Evolutionary conservation across 1,140 invertebrate genomes (phyloP).

Genomic region (Calliphora vicina): DNA sequence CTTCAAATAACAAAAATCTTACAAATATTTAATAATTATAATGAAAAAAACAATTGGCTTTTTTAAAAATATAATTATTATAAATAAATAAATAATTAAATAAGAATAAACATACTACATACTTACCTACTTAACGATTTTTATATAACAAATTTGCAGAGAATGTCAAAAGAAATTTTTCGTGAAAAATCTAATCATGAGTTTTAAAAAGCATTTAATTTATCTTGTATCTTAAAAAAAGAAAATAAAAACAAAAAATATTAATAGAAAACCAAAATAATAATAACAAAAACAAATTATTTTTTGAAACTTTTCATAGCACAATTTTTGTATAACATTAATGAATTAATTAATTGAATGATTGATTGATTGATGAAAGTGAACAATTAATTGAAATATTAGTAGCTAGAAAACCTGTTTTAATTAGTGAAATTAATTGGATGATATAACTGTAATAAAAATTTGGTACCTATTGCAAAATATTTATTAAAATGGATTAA

Average conservation of each 20-base stretch:
- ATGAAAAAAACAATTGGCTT: conserved; percentile 13
- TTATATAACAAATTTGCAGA: not conserved
- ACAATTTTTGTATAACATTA: conserved; percentile 59
- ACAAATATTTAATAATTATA: not conserved
- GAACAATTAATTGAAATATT: conserved; percentile 29
- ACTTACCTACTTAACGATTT: not conserved
- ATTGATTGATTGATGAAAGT: not conserved
- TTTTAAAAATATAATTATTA: not conserved
- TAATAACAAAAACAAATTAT: conserved; percentile 47
- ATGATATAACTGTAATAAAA: conserved; percentile 43
- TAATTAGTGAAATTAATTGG: conserved; percentile 47
- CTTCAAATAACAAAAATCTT: not conserved
- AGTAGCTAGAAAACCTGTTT: conserved; percentile 33
- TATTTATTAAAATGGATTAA: conserved; percentile 13
- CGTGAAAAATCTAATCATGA: conserved; percentile 14
- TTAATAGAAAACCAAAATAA: conserved; percentile 40
- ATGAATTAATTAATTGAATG: too few relatives aligned
- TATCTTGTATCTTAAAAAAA: not conserved
- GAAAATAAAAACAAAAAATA: conserved; percentile 14
- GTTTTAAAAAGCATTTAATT: conserved; percentile 31
- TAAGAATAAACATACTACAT: not conserved
- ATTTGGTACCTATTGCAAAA: conserved; percentile 24
- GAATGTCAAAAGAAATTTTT: not conserved
- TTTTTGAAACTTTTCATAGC: conserved; percentile 62
- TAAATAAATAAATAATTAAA: not conserved